Conservation (phyloP, 2,888 invertebrate genomes). For the Drosophila suboccidentalis region DNA sequence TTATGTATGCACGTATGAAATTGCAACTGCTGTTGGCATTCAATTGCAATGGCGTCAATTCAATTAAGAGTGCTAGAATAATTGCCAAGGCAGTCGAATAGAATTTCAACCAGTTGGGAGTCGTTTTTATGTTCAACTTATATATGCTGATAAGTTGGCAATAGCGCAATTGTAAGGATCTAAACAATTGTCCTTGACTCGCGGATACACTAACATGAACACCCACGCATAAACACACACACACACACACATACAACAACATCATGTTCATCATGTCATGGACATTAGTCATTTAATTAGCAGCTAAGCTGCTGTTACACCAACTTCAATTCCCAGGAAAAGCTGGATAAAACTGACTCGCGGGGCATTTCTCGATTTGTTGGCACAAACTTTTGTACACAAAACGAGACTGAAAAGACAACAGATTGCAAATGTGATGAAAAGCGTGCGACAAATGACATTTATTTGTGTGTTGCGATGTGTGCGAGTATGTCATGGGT, state of each 20-base stretch:
- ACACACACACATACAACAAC: not conserved
- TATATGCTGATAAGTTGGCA: slow-evolving; percentile 32
- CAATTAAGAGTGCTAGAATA: slow-evolving; percentile 65
- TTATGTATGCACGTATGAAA: not conserved
- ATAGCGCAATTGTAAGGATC: slow-evolving; percentile 3
- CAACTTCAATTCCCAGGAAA: not conserved
- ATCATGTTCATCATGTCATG: slow-evolving; percentile 11
- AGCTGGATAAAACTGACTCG: not conserved
- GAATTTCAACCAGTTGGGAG: slow-evolving; percentile 45
- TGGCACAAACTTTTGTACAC: not conserved
- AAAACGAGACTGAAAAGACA: not conserved
- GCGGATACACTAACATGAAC: not conserved
- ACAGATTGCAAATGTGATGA: slow-evolving; percentile 7
- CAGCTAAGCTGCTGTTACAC: slow-evolving; percentile 12
- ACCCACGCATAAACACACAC: not conserved
- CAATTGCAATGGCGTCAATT: slow-evolving; percentile 61
- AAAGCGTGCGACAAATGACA: slow-evolving; percentile 21
- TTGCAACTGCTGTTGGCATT: slow-evolving; percentile 24
- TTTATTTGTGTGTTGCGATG: slow-evolving; percentile 7
- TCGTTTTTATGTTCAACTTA: slow-evolving; percentile 22
- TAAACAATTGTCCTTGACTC: slow-evolving; percentile 12
- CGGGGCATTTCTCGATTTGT: slow-evolving; percentile 2
- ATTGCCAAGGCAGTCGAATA: slow-evolving; percentile 54
- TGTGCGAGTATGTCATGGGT: not conserved
- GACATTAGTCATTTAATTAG: slow-evolving; percentile 29